Conservation (phyloP, 37 sponge, comb jelly and placozoan species). For the Dysidea cf. avara region DNA sequence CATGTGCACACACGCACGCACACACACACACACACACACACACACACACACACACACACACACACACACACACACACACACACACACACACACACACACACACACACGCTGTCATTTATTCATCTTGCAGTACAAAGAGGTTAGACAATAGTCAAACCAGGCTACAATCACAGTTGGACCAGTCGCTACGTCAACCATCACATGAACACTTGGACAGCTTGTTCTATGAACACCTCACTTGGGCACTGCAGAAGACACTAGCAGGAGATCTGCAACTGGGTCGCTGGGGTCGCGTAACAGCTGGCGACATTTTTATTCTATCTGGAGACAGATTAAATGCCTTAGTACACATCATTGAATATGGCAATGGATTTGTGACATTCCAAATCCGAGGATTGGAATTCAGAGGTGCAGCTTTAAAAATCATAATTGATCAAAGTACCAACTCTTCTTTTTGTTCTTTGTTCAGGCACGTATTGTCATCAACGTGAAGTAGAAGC, state of each 20-base stretch:
- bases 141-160: slow-evolving; percentile 75
- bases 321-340: slow-evolving; percentile 89
- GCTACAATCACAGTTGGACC: slow-evolving; percentile 79
- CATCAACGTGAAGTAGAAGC: slow-evolving; percentile 95
- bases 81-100: background rate
- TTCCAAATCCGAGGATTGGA: slow-evolving; percentile 96
- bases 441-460: background rate
- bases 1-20: background rate
- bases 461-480: slow-evolving; percentile 82
- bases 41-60: background rate
- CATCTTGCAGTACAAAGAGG: slow-evolving; percentile 72
- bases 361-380: slow-evolving; percentile 96
- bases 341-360: slow-evolving; percentile 94
- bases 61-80: too few relatives aligned
- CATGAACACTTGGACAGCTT: slow-evolving; percentile 86
- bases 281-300: slow-evolving; percentile 86
- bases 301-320: slow-evolving; percentile 94
- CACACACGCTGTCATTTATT: background rate
- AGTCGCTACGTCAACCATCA: slow-evolving; percentile 57
- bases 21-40: background rate
- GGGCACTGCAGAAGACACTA: slow-evolving; percentile 86
- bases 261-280: slow-evolving; percentile 93
- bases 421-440: background rate
- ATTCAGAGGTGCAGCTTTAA: slow-evolving; percentile 70
- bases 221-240: slow-evolving; percentile 96